A percentile compares a stretch with the other conserved stretches of the same genome.
phyloP scores from a whole-genome alignment of 2,797 vertebrate genomes.

The Helostoma temminkii region DNA sequence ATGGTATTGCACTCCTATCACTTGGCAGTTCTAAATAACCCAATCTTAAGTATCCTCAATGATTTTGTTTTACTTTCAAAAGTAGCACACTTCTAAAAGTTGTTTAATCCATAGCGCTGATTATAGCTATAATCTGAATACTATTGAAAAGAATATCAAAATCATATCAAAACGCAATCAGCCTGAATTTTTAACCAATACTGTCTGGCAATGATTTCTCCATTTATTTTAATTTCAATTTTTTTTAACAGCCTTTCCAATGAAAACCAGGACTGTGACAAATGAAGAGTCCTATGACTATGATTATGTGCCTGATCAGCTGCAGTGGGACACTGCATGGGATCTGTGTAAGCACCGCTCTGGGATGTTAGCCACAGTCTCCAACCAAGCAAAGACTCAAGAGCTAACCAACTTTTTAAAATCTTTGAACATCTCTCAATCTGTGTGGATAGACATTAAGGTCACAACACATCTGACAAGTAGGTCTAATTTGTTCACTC shows the following conservation, averaged over 20 bases:
- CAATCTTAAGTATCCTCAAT: background rate
- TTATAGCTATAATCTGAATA: background rate
- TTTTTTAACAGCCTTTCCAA: conserved; percentile 50
- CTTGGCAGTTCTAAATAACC: too few species aligned
- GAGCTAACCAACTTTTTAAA: conserved; percentile 78
- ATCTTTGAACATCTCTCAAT: conserved; percentile 79
- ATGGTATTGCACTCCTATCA: too few species aligned
- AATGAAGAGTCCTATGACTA: conserved; percentile 74
- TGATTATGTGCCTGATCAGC: conserved; percentile 68
- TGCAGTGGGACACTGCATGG: conserved; percentile 72
- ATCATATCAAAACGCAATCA: background rate
- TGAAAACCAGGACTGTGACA: conserved; percentile 52
- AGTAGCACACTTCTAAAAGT: background rate
- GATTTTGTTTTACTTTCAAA: background rate
- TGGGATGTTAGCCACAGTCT: conserved; percentile 73
- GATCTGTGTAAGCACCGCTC: conserved; percentile 71
- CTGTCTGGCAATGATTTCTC: background rate
- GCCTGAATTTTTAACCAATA: background rate
- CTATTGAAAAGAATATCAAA: background rate
- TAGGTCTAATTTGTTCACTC: conserved; percentile 61
- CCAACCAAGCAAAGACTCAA: conserved; percentile 60
- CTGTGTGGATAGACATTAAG: conserved; percentile 82
- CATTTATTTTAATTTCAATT: background rate
- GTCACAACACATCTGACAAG: conserved; percentile 59
- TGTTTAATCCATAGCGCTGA: background rate